These are phyloP conservation scores for Maconellicoccus hirsutus DNA, from an alignment of 1,140 invertebrate genomes.

Conservation along the genomic window DNA sequence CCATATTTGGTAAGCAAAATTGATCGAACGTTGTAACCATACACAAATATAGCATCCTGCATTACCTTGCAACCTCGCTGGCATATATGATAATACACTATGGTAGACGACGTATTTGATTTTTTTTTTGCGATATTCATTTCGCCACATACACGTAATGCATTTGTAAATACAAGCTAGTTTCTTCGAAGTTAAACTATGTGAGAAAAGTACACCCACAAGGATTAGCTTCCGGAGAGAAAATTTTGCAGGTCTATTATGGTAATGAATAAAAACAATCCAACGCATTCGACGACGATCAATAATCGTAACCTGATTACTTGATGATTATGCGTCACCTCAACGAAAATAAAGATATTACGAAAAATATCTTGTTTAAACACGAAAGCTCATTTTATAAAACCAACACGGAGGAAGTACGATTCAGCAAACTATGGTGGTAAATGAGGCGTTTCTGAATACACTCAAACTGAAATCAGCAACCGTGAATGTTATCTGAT, in stretches of 20 bases:
- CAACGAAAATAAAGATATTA: too few relatives aligned
- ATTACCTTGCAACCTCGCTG: not conserved
- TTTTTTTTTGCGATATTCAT: not conserved
- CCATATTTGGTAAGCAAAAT: not conserved
- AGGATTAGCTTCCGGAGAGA: not conserved
- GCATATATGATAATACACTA: not conserved
- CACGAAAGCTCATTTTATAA: not conserved
- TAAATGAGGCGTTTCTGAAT: not conserved
- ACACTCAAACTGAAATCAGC: not conserved
- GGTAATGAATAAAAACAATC: too few relatives aligned
- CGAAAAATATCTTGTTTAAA: too few relatives aligned
- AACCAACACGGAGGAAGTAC: not conserved
- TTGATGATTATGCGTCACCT: too few relatives aligned
- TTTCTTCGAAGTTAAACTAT: not conserved
- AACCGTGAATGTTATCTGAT: not conserved
- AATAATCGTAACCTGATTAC: too few relatives aligned
- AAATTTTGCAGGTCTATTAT: not conserved
- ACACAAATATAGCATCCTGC: constrained; percentile 7
- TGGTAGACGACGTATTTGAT: not conserved
- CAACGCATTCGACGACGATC: too few relatives aligned
- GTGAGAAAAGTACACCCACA: not conserved
- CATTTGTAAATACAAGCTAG: not conserved
- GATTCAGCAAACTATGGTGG: not conserved
- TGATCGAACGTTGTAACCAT: constrained; percentile 2
- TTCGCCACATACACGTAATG: not conserved